A percentile compares a stretch with the other conserved stretches of the same genome.
Conservation (phyloP, 2,113 vertebrate genomes). For the Pyxicephalus adspersus region DNA sequence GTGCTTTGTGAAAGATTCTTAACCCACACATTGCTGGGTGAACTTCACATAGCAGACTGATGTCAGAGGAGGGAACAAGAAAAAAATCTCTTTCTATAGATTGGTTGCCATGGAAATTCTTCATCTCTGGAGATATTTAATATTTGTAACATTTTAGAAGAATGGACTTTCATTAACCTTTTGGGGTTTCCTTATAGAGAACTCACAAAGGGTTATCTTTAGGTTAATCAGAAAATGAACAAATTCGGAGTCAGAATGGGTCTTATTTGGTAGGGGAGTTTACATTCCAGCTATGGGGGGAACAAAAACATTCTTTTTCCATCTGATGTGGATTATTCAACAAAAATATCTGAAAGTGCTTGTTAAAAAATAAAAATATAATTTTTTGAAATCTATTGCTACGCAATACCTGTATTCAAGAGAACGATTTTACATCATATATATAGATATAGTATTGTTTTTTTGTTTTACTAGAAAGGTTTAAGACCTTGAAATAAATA, state of each 20-base stretch:
- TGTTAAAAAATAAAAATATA: no score
- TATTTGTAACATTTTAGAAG: slow-evolving; percentile 36
- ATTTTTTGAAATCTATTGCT: no score
- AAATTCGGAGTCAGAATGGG: neutral
- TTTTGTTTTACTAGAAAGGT: no score
- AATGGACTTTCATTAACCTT: slow-evolving; percentile 29
- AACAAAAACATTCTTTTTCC: neutral
- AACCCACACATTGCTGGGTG: neutral
- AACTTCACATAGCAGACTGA: neutral
- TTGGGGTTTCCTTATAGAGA: neutral
- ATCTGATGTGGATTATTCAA: neutral
- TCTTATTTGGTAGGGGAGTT: neutral
- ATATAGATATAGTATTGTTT: no score
- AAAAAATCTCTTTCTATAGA: slow-evolving; percentile 40
- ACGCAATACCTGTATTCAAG: no score
- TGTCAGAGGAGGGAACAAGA: neutral
- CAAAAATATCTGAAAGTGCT: no score
- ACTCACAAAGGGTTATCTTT: neutral
- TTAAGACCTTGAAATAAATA: no score
- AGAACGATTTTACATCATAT: no score
- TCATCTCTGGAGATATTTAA: slow-evolving; percentile 52
- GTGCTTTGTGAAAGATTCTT: neutral
- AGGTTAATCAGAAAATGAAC: neutral
- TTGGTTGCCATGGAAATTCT: slow-evolving; percentile 54
- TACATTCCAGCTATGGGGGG: neutral